Conservation (phyloP, 2,113 vertebrate genomes). For the Regulus satrapa region DNA sequence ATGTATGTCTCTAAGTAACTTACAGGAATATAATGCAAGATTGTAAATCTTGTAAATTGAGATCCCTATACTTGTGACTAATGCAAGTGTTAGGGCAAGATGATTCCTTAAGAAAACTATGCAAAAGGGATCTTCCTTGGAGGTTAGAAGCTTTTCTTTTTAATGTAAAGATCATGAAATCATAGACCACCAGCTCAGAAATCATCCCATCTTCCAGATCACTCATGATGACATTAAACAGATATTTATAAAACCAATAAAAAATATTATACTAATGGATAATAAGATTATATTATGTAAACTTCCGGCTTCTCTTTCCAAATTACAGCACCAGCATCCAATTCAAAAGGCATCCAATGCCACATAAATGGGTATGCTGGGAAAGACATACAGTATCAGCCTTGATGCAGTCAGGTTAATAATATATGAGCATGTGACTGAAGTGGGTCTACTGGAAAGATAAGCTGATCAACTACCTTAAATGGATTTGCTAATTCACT, state of each 20-base stretch:
- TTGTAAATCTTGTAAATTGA: neutral
- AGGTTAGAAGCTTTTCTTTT: neutral
- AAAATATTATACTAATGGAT: neutral
- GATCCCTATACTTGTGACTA: neutral
- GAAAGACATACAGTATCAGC: neutral
- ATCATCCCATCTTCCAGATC: neutral
- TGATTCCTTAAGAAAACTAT: neutral
- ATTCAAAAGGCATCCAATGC: neutral
- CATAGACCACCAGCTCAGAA: neutral
- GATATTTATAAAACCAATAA: neutral
- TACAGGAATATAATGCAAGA: neutral
- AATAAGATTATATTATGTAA: conserved; percentile 8
- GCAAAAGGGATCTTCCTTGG: neutral
- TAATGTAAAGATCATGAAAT: neutral
- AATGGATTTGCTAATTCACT: conserved; percentile 55
- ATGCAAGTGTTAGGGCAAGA: neutral
- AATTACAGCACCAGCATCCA: conserved; percentile 6
- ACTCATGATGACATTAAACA: neutral
- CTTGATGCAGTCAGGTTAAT: conserved; percentile 48
- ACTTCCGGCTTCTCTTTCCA: neutral
- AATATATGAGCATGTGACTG: conserved; percentile 24
- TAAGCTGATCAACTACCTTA: conserved; percentile 29
- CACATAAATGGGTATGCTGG: neutral
- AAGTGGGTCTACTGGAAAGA: conserved; percentile 39
- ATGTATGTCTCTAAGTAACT: neutral